Conservation (phyloP, 1,140 invertebrate species). For the Drosophila mayri region DNA sequence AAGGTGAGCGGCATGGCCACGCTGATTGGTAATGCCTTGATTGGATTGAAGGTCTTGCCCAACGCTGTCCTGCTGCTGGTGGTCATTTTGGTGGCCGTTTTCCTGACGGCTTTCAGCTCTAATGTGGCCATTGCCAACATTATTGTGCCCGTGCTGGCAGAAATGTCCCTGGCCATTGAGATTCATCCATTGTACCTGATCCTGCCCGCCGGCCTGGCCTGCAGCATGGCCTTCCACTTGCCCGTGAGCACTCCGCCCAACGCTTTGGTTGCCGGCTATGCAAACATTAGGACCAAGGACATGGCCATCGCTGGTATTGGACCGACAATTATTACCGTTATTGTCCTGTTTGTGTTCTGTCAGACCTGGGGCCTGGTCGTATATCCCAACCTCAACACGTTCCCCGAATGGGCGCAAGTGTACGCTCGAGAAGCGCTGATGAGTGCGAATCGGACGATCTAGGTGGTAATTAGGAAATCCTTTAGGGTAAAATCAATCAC, state of each 20-base stretch:
- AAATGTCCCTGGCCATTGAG: constrained; percentile 89
- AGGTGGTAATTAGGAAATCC: constrained; percentile 44
- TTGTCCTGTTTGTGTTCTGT: constrained; percentile 89
- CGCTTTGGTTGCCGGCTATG: constrained; percentile 94
- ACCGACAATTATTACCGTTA: constrained; percentile 91
- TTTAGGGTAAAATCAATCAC: constrained; percentile 37
- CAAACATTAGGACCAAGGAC: constrained; percentile 90
- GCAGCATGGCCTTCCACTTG: constrained; percentile 90
- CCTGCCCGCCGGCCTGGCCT: constrained; percentile 92
- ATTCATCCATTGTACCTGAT: constrained; percentile 95
- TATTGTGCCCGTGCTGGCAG: constrained; percentile 91
- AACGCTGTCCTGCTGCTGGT: constrained; percentile 87
- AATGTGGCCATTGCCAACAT: constrained; percentile 94
- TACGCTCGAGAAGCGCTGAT: constrained; percentile 29
- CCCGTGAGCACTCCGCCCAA: constrained; percentile 95
- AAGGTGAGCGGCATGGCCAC: constrained; percentile 91
- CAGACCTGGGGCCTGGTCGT: constrained; percentile 88
- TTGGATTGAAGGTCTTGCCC: constrained; percentile 86
- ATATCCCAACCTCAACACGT: constrained; percentile 84
- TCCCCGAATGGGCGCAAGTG: constrained; percentile 81
- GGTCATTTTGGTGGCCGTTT: constrained; percentile 86
- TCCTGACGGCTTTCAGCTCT: constrained; percentile 93
- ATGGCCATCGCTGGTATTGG: constrained; percentile 92
- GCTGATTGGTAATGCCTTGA: constrained; percentile 89
- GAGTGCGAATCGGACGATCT: constrained; percentile 47